These are phyloP conservation scores for Dysidea cf. avara DNA, from an alignment of 37 sponge, comb jelly and placozoan genomes.

Conservation along the genomic window DNA sequence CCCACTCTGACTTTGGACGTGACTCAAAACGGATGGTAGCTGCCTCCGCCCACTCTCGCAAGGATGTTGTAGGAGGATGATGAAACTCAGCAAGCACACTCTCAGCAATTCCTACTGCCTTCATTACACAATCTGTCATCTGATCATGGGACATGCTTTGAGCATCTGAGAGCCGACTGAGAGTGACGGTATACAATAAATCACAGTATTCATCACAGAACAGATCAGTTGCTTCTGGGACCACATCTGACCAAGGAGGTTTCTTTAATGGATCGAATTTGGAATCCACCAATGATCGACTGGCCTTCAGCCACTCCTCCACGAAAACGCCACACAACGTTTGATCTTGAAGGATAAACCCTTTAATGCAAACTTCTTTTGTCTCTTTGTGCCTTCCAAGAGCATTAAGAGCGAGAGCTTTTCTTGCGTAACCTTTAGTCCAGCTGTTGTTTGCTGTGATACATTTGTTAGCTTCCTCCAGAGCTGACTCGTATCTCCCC, in stretches of 20 bases:
- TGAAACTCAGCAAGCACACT: not conserved
- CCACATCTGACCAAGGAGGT: slow-evolving; percentile 9
- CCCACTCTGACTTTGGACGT: slow-evolving; percentile 13
- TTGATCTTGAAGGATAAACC: slow-evolving; percentile 15
- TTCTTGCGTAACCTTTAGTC: slow-evolving; percentile 9
- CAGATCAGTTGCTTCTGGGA: slow-evolving; percentile 13
- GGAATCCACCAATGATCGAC: slow-evolving; percentile 1
- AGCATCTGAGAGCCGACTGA: slow-evolving; percentile 7
- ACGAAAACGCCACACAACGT: not conserved
- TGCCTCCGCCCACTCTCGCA: slow-evolving; percentile 16
- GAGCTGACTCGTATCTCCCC: slow-evolving; percentile 5
- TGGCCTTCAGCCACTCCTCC: slow-evolving; percentile 17
- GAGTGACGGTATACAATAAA: not conserved
- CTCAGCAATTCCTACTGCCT: not conserved
- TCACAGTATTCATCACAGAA: slow-evolving; percentile 20
- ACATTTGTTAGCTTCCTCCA: slow-evolving; percentile 13
- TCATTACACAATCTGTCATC: not conserved
- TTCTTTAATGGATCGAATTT: slow-evolving; percentile 16
- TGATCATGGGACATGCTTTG: slow-evolving; percentile 9
- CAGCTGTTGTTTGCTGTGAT: not conserved
- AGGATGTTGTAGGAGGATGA: not conserved
- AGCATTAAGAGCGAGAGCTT: slow-evolving; percentile 14
- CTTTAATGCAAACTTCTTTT: slow-evolving; percentile 3
- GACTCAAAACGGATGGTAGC: slow-evolving; percentile 9
- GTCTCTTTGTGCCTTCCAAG: slow-evolving; percentile 8